phyloP scores from a whole-genome alignment of 1,140 invertebrate genomes.

The Maconellicoccus hirsutus region DNA sequence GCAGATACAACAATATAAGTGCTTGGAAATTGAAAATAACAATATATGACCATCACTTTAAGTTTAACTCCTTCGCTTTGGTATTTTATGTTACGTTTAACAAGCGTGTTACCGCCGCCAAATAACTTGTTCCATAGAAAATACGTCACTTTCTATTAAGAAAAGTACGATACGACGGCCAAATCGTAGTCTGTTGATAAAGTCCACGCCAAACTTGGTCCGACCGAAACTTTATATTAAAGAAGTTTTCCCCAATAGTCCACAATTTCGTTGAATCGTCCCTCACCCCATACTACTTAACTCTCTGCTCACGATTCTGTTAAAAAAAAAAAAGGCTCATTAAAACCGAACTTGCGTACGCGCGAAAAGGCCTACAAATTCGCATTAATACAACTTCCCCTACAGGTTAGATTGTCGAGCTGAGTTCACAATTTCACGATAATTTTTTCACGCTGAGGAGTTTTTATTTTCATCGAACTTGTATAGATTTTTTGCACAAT shows the following conservation, averaged over 20 bases:
- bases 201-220: neutral
- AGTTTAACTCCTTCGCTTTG: no score
- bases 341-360: neutral
- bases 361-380: no score
- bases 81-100: neutral
- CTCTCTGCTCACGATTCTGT: neutral
- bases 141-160: neutral
- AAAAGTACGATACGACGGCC: neutral
- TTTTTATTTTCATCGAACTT: no score
- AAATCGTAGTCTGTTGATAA: neutral
- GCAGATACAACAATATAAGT: no score
- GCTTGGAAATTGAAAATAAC: no score
- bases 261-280: neutral
- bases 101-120: neutral
- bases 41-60: no score
- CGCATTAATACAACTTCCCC: no score
- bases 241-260: neutral
- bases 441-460: no score
- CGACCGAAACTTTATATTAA: neutral
- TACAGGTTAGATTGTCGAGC: no score
- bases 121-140: neutral
- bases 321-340: neutral
- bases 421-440: no score
- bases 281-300: neutral
- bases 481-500: no score